Percentiles rank a stretch among this genome's conserved stretches.
These are phyloP conservation scores for Champsocephalus esox DNA, from an alignment of 2,797 vertebrate genomes.

Conservation along the genomic window DNA sequence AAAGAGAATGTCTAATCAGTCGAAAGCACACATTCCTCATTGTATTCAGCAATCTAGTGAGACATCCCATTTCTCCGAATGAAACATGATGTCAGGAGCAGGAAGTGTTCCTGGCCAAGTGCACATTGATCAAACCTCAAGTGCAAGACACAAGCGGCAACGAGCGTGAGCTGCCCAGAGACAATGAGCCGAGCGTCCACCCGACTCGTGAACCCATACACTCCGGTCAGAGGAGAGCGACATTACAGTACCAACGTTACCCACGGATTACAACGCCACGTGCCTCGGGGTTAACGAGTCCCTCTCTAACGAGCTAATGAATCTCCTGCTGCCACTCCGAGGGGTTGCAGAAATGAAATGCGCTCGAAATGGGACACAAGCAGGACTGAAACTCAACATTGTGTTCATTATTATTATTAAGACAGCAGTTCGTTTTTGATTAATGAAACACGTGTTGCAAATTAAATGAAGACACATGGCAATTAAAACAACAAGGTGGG, in stretches of 20 bases:
- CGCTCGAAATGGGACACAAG: conserved; percentile 40
- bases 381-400: conserved; percentile 27
- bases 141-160: conserved; percentile 24
- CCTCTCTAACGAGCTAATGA: conserved; percentile 71
- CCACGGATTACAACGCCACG: conserved; percentile 55
- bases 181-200: conserved; percentile 4
- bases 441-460: not conserved
- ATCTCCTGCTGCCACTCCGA: conserved; percentile 60
- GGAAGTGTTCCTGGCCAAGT: conserved; percentile 29
- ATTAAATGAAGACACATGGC: conserved; percentile 29
- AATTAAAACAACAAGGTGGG: not conserved
- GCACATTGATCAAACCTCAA: conserved; percentile 42
- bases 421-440: conserved; percentile 30
- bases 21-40: not conserved
- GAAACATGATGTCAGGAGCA: conserved; percentile 30
- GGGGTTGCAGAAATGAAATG: conserved; percentile 47
- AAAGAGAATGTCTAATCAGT: conserved; percentile 13
- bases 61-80: conserved; percentile 42
- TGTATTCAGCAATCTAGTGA: conserved; percentile 8
- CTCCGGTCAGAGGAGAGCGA: conserved; percentile 38
- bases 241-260: conserved; percentile 39
- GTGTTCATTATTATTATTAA: conserved; percentile 29
- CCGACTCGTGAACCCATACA: conserved; percentile 11
- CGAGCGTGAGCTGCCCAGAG: not conserved
- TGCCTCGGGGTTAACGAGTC: conserved; percentile 64